Conservation (phyloP, 2,113 vertebrate genomes). For the Pseudorhombus dupliciocellatus region DNA sequence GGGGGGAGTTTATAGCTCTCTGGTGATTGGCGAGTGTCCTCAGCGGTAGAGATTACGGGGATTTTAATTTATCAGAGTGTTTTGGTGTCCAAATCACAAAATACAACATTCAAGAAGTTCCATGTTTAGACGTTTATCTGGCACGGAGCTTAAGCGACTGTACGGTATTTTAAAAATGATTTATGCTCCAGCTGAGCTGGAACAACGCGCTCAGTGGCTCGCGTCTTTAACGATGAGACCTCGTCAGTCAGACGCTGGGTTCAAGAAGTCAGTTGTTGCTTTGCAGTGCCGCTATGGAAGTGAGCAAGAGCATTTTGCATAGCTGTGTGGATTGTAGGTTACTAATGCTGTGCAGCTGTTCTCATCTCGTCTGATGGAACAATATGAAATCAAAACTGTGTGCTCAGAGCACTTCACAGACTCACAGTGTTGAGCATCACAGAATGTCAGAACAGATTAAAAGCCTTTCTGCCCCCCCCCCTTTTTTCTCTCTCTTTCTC, state of each 20-base stretch:
- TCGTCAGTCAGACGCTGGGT: conserved; percentile 36
- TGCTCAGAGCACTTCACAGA: conserved; percentile 53
- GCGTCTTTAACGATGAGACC: conserved; percentile 33
- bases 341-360: conserved; percentile 47
- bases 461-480: conserved; percentile 40
- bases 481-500: conserved; percentile 5
- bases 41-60: conserved; percentile 36
- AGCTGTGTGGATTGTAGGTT: conserved; percentile 43
- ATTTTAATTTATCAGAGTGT: conserved; percentile 61
- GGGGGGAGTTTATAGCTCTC: conserved; percentile 19
- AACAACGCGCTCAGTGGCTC: conserved; percentile 43
- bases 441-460: conserved; percentile 72
- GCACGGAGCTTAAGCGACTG: conserved; percentile 19
- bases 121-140: not conserved
- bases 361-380: conserved; percentile 62
- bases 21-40: conserved; percentile 21
- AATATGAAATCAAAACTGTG: conserved; percentile 71
- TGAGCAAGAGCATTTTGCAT: conserved; percentile 23
- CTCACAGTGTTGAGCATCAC: conserved; percentile 64
- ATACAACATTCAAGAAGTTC: conserved; percentile 25
- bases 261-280: conserved; percentile 50
- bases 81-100: conserved; percentile 41
- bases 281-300: conserved; percentile 38
- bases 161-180: conserved; percentile 22
- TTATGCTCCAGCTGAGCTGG: conserved; percentile 42